Base-by-base conservation (phyloP, 2,113 vertebrate genomes). In the Clinocottus analis region DNA sequence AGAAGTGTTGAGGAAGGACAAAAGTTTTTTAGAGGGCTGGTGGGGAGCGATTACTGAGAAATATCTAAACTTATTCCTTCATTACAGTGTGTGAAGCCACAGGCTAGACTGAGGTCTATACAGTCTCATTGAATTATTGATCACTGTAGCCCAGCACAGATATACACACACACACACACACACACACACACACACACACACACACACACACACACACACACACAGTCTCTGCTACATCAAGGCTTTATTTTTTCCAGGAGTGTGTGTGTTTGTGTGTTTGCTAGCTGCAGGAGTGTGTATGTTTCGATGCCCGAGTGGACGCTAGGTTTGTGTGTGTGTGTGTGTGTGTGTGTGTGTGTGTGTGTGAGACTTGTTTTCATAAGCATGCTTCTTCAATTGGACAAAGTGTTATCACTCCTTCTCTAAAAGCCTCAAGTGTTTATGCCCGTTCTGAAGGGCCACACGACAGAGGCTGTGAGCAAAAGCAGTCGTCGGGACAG, bases 51-150 rank as follows among this genome's bases (percentile, higher is more conserved):
- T 31, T 64, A 60, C 73, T 61, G 25, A 82, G 16, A 0, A 0
- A 11, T 39, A 65, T 68, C 43, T 68, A 2, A 66, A 72, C 33
- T 49, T 67, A 62, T 71, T 81, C 68, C 64, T 77, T 82, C 60
- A 80, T 80, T 80, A 74, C 23, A 0, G 49, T 27, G 63, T 35
- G 19, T 67, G 66, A 72, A 77, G 68, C 72, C 68, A 75, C 65
- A 75, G 82, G 76, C 45, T 39, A 29, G 43, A 65, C 13, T 59
- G 58, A 71, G 58, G 72, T 84, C 75, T 61, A 67, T 39, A 55
- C 60, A 84, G 72, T 4, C 77, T 61, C 56, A 56, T 0, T 78
- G 69, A 75, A 83, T 89, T 87, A 83, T 85, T 78, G 73, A 83
- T 87, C 63, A 86, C 23, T 75, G 72, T 14, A 58, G 55, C 59